Base-by-base conservation (phyloP, 2,888 invertebrate species). In the Apodemia mormo region DNA sequence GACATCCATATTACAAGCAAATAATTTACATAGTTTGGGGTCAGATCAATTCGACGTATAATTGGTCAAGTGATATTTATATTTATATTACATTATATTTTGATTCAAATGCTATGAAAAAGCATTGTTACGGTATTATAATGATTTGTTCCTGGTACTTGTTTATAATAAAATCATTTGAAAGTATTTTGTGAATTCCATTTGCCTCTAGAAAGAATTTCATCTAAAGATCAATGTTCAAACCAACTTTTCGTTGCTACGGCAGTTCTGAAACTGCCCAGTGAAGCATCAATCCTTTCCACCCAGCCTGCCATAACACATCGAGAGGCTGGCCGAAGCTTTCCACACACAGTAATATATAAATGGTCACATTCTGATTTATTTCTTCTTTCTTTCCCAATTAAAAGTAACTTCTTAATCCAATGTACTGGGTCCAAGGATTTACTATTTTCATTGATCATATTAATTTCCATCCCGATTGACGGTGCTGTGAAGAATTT, bases 201-300 rank as follows among this genome's bases (percentile, higher is more conserved):
- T 69, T 76, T 75, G 30, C 73, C 75, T 49, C 71, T 68, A 8
- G 65, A 52, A 8, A 75, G 40, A 40, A 76, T 74, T 8, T 76
- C 72, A 9, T 76, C 75, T n/a, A 76, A 22, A 9, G 72, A 68
- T 22, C 22, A 45, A 68, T 75, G 75, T 14, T 73, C 71, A 3
- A 72, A 12, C 72, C 75, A 77, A 65, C 70, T 75, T 64, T 69
- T 72, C 1, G 75, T 75, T 12, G 76, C 75, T 4, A 78, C 76
- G 29, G 75, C 76, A n/a, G 75, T 68, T 29, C 75, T 66, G 1
- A 73, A 64, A 52, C 75, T 76, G 7, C 74, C 45, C 75, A 70
- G 73, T 1, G 74, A 22, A 22, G 22, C 22, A 22, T 22, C 22
- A 22, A 22, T 72, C 68, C 49, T 69, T n/a, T 74, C 76, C 1